Percentiles rank a stretch among this genome's conserved stretches.
Evolutionary conservation across 92 coral and sea anemone genomes (phyloP).

Genomic region (Parazoanthus atlanticus): DNA sequence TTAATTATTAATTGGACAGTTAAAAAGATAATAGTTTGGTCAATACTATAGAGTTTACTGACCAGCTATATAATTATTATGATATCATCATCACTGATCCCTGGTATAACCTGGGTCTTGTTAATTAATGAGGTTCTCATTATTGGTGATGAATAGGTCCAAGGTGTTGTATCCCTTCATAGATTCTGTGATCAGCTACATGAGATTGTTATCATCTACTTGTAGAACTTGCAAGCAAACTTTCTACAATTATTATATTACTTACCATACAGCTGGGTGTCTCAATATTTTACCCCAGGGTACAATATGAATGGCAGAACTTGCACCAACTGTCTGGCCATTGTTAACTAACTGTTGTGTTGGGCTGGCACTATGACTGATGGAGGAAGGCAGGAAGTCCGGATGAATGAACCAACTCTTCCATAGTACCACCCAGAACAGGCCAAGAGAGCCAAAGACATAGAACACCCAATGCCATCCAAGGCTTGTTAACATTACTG

Average conservation of each 20-base stretch:
- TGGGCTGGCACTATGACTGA: slow-evolving; percentile 22
- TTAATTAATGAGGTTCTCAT: no score
- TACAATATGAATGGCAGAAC: slow-evolving; percentile 29
- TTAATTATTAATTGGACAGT: no score
- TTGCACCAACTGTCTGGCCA: not conserved
- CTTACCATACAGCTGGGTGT: slow-evolving; percentile 65
- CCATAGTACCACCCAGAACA: slow-evolving; percentile 65
- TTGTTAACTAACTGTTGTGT: not conserved
- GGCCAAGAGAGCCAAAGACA: slow-evolving; percentile 62
- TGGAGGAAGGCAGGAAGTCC: slow-evolving; percentile 10
- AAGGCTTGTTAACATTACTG: slow-evolving; percentile 56
- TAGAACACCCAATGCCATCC: slow-evolving; percentile 79
- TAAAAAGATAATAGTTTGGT: no score
- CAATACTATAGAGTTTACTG: no score
- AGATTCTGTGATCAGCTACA: no score
- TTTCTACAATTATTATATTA: no score
- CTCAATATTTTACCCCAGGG: slow-evolving; percentile 62
- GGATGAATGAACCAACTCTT: slow-evolving; percentile 41
- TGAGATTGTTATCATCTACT: not conserved
- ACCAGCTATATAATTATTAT: no score
- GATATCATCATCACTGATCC: no score
- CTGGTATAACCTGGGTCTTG: no score
- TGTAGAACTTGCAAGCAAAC: no score
- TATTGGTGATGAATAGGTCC: no score
- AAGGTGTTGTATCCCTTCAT: no score